These are phyloP conservation scores for Scelioninae gen. 1 DNA, from an alignment of 2,888 invertebrate genomes.

Conservation along the genomic window DNA sequence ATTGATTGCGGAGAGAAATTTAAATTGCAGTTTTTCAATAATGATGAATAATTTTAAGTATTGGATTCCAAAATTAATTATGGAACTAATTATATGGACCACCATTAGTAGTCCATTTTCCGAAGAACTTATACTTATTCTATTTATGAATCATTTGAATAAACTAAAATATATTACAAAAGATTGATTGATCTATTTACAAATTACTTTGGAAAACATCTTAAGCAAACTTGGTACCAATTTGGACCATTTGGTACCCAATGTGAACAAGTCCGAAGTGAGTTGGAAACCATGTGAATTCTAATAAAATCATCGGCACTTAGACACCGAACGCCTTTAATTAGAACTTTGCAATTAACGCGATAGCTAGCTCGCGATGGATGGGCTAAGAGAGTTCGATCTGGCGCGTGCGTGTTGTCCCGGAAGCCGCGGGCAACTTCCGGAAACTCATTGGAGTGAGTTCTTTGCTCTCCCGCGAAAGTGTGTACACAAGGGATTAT, in stretches of 20 bases:
- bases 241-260: slow-evolving; percentile 9
- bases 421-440: slow-evolving; percentile 74
- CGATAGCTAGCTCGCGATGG: slow-evolving; percentile 65
- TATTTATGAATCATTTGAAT: too few species aligned
- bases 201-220: background rate
- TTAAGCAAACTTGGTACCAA: slow-evolving; percentile 2
- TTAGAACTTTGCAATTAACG: slow-evolving; percentile 74
- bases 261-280: slow-evolving; percentile 3
- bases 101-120: too few species aligned
- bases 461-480: slow-evolving; percentile 63
- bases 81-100: too few species aligned
- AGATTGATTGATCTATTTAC: background rate
- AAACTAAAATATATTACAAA: too few species aligned
- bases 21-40: too few species aligned
- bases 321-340: slow-evolving; percentile 61
- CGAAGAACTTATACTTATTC: too few species aligned
- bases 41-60: too few species aligned
- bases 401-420: slow-evolving; percentile 67
- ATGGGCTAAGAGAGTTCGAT: slow-evolving; percentile 64
- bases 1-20: too few species aligned
- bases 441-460: slow-evolving; percentile 71
- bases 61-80: too few species aligned
- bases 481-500: slow-evolving; percentile 71
- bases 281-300: slow-evolving; percentile 20
- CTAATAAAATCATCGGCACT: slow-evolving; percentile 54